phyloP scores from a whole-genome alignment of 2,113 vertebrate species.

The Empidonax alnorum region DNA sequence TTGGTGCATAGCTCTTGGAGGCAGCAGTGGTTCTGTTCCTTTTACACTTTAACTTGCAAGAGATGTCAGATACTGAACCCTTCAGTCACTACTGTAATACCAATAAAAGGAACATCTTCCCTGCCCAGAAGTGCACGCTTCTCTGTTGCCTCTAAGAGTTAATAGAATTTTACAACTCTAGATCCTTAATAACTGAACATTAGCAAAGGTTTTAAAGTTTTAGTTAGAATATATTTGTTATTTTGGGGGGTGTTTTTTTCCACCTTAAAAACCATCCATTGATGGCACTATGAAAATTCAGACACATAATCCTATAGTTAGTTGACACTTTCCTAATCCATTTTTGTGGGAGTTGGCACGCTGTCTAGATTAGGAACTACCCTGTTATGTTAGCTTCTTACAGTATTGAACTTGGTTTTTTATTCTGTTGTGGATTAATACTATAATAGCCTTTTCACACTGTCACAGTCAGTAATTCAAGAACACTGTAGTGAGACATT shows the following conservation, averaged over 20 bases:
- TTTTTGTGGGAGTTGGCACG: background rate
- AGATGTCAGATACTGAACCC: background rate
- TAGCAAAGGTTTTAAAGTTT: background rate
- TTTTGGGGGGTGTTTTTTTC: background rate
- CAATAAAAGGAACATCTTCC: background rate
- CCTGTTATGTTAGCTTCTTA: background rate
- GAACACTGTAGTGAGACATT: background rate
- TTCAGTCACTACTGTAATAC: background rate
- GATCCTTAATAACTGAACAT: background rate
- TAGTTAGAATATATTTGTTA: background rate
- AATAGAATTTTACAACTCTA: background rate
- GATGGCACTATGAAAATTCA: background rate
- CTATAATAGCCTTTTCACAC: background rate
- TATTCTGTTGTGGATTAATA: background rate
- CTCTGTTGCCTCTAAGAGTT: background rate
- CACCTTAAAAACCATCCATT: background rate
- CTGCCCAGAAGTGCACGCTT: background rate
- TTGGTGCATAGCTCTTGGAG: background rate
- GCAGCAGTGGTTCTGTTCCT: background rate
- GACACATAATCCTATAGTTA: background rate
- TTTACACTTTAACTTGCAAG: background rate
- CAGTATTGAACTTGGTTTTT: background rate
- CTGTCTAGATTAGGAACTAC: background rate
- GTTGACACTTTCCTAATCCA: background rate
- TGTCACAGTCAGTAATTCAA: background rate